Evolutionary conservation across 1,140 invertebrate species (phyloP).

Genomic region (Myzus persicae): DNA sequence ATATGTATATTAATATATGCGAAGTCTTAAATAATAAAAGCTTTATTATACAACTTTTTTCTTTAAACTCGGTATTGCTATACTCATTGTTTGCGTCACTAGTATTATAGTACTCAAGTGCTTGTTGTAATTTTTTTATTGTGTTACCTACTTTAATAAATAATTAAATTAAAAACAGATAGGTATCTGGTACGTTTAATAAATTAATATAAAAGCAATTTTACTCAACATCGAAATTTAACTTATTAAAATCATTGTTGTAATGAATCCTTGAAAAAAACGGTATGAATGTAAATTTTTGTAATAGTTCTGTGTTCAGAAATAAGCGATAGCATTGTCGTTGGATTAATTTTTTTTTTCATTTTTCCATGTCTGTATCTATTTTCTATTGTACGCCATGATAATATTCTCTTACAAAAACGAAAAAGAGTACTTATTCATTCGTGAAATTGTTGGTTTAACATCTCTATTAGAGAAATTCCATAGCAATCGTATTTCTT

Average conservation of each 20-base stretch:
- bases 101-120: background rate
- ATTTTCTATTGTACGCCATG: background rate
- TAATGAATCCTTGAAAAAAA: background rate
- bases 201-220: background rate
- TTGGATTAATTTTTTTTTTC: background rate
- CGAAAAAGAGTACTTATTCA: background rate
- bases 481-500: background rate
- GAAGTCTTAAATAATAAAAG: slow-evolving; percentile 38
- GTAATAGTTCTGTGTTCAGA: background rate
- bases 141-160: background rate
- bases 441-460: background rate
- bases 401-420: background rate
- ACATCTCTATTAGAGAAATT: background rate
- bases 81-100: background rate
- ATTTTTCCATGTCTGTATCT: background rate
- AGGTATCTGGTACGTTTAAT: background rate
- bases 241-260: background rate
- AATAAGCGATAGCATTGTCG: background rate
- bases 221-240: background rate
- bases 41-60: background rate
- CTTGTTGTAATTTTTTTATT: background rate
- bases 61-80: background rate
- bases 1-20: slow-evolving; percentile 12
- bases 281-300: background rate
- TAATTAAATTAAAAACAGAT: background rate